Base-by-base conservation (phyloP, 1,140 invertebrate species). In the Littorina saxatilis region DNA sequence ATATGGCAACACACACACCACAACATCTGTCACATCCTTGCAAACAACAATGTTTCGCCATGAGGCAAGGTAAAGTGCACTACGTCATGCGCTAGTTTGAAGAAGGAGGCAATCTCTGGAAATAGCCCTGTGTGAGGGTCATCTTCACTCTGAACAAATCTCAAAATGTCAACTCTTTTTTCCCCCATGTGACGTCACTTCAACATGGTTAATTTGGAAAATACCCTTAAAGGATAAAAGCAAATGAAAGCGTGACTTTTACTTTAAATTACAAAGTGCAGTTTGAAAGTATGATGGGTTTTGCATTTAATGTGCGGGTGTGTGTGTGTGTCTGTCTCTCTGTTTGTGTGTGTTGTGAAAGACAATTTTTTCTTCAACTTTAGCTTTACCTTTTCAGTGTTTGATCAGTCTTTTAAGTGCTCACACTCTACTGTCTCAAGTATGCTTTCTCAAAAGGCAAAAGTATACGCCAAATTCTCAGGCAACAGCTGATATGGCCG, bases 11-110 rank as follows among this genome's bases (percentile, higher is more conserved):
- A 96, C 96, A 5, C 96, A 96, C 91, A 96, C 96, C 0, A 96
- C 96, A 4, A 95, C 96, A 7, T 96, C 96, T 58, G 95, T 97
- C 83, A 97, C 96, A 39, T 96, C 96, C 40, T 93, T 97, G 68
- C 97, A 98, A 92, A 96, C 96, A 17, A 96, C 96, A 74, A 93
- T 97, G 43, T 98, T 96, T 93, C 95, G 96, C 95, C 97, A 94
- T 94, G 92, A 93, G 84, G 92, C 92, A 32, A 92, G 92, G 91
- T 91, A 82, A 27, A 77, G 58, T 58, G 9, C 17, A 13, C 11
- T 29, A 13, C 7, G n/a, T 73, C 35, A 13, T n/a, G 4, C 27
- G 13, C 13, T 13, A 73, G 32, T 37, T n/a, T n/a, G n/a, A n/a
- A n/a, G n/a, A n/a, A n/a, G n/a, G n/a, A n/a, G n/a, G n/a, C n/a